phyloP scores from a whole-genome alignment of 23 tunicate genomes.

The Clavelina lepadiformis region DNA sequence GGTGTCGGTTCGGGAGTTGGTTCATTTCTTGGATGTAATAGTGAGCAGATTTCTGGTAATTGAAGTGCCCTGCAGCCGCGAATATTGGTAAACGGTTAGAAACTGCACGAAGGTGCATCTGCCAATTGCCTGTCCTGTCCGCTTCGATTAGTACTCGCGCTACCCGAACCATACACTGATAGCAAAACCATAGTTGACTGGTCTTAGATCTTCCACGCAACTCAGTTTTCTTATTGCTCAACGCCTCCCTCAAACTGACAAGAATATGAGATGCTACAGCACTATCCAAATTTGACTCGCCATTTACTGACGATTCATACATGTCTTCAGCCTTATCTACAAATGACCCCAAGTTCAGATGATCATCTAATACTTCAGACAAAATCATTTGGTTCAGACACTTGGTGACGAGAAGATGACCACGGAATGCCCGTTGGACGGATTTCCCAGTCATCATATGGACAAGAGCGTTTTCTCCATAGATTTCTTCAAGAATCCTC shows the following conservation, averaged over 20 bases:
- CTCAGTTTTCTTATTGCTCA: neutral
- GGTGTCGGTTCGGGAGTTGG: neutral
- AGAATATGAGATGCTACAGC: no score
- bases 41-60: conserved; percentile 4
- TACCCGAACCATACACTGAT: neutral
- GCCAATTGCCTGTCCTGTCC: conserved; percentile 2
- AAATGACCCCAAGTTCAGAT: no score
- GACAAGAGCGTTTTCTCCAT: neutral
- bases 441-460: conserved; percentile 16
- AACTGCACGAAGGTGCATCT: neutral
- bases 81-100: neutral
- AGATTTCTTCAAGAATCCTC: neutral
- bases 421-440: conserved; percentile 4
- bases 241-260: no score
- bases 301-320: no score
- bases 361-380: no score
- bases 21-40: conserved; percentile 12
- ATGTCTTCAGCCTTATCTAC: no score
- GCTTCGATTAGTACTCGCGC: neutral
- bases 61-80: conserved; percentile 5
- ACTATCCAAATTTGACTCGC: no score
- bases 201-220: neutral
- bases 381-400: no score
- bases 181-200: conserved; percentile 3
- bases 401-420: no score